These are phyloP conservation scores for Neotoma lepida DNA, from an alignment of 2,113 vertebrate genomes.

Conservation along the genomic window DNA sequence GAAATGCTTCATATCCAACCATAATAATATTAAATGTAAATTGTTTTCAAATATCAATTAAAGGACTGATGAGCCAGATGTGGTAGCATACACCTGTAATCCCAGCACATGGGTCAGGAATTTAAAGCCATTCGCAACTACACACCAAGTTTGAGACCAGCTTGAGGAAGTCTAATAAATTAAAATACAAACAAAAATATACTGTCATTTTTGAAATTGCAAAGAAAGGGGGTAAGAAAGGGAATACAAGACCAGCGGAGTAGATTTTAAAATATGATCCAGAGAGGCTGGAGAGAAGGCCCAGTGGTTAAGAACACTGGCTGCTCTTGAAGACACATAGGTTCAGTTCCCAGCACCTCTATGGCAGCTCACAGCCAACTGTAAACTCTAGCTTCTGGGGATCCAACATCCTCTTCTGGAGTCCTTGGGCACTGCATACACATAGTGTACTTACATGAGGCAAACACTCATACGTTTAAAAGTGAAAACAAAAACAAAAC, in stretches of 20 bases:
- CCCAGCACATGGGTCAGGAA: not conserved
- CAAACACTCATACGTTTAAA: not conserved
- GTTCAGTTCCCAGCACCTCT: not conserved
- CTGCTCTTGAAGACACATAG: not conserved
- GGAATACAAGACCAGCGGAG: not conserved
- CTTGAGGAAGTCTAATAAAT: not conserved
- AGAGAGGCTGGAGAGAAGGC: not conserved
- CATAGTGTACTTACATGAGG: not conserved
- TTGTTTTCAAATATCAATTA: not conserved
- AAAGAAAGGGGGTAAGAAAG: not conserved
- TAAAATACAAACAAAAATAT: no score
- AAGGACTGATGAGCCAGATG: no score
- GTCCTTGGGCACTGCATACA: no score
- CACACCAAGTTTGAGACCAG: not conserved
- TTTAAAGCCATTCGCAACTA: no score
- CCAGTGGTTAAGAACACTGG: not conserved
- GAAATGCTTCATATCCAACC: no score
- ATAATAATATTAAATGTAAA: not conserved
- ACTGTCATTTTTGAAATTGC: not conserved
- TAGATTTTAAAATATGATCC: not conserved
- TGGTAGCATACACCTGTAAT: not conserved
- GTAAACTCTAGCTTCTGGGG: not conserved
- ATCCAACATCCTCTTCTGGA: no score
- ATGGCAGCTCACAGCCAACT: not conserved
- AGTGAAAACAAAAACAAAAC: no score